Evolutionary conservation across 2,888 invertebrate genomes (phyloP).

Genomic region (Panzeria rudis): DNA sequence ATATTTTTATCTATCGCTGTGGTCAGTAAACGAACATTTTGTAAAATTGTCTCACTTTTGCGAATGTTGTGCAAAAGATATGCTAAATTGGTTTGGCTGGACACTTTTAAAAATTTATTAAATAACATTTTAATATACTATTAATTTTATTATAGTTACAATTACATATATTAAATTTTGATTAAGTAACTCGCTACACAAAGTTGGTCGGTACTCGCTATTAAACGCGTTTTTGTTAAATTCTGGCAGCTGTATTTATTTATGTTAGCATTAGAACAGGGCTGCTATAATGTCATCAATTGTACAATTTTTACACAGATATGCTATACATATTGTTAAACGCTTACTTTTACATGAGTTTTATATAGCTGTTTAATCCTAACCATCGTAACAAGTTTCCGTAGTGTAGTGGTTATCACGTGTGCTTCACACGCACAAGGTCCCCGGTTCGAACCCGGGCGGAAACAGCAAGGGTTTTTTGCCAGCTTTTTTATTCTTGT

Average conservation of each 20-base stretch:
- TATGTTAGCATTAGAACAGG: not conserved
- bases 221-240: not conserved
- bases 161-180: not conserved
- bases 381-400: slow-evolving; percentile 65
- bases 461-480: slow-evolving; percentile 73
- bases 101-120: slow-evolving; percentile 35
- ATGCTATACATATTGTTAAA: not conserved
- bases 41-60: not conserved
- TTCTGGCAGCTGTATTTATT: slow-evolving; percentile 33
- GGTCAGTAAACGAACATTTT: slow-evolving; percentile 23
- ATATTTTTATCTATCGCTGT: not conserved
- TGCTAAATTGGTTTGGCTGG: not conserved
- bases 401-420: slow-evolving; percentile 79
- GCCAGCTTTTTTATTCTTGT: not conserved
- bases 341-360: too few species aligned
- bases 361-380: too few species aligned
- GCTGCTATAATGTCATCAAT: not conserved
- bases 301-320: not conserved
- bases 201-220: too few species aligned
- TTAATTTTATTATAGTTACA: not conserved
- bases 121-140: slow-evolving; percentile 39
- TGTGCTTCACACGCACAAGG: slow-evolving; percentile 81
- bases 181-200: slow-evolving; percentile 28
- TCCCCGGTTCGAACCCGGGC: slow-evolving; percentile 80
- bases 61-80: not conserved